These are phyloP conservation scores for Taeniopygia guttata DNA, from an alignment of 2,797 vertebrate species.

Conservation along the genomic window DNA sequence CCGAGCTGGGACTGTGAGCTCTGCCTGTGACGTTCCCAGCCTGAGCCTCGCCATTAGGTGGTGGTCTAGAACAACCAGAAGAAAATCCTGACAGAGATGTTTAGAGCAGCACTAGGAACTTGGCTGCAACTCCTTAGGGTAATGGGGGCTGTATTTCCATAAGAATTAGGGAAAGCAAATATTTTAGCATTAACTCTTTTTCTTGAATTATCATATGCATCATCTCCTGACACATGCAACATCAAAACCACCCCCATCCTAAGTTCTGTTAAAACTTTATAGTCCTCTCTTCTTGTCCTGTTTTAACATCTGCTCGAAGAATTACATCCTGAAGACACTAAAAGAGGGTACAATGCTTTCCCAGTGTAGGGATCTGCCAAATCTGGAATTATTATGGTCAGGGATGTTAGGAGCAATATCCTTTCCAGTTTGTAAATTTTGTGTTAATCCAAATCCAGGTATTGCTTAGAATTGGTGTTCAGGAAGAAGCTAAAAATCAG, in stretches of 20 bases:
- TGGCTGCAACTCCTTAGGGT: rapidly evolving
- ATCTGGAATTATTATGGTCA: not conserved
- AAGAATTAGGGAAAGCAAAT: not conserved
- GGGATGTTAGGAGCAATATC: not conserved
- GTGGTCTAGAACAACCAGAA: not conserved
- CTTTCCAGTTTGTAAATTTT: not conserved
- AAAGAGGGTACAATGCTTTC: not conserved
- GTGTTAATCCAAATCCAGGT: not conserved
- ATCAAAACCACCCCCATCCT: not conserved
- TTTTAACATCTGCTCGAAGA: not conserved
- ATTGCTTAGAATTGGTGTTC: not conserved
- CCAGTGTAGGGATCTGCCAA: not conserved
- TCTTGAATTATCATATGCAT: not conserved
- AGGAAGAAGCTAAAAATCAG: not conserved
- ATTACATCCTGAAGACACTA: not conserved
- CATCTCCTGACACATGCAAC: rapidly evolving
- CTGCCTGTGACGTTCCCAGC: rapidly evolving
- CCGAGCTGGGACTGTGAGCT: rapidly evolving
- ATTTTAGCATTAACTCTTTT: not conserved
- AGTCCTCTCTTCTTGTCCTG: not conserved
- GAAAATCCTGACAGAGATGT: not conserved
- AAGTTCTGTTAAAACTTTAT: not conserved
- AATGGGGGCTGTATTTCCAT: not conserved
- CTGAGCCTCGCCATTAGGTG: not conserved
- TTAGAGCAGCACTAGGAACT: not conserved